Conservation (phyloP, 2,888 invertebrate species). For the Apeira syringaria region DNA sequence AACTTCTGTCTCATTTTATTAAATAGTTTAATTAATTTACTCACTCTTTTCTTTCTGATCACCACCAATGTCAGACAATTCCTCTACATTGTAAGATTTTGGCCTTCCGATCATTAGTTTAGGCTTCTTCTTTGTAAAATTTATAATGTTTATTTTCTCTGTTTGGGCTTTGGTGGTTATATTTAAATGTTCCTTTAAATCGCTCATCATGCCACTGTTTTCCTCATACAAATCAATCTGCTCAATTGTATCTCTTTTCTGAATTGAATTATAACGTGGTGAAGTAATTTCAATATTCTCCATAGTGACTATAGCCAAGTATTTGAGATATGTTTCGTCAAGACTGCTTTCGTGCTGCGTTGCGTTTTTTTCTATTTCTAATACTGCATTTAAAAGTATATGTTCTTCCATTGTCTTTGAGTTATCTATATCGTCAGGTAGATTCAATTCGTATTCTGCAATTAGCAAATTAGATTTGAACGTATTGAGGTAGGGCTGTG, state of each 20-base stretch:
- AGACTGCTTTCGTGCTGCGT: slow-evolving; percentile 51
- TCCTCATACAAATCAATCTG: slow-evolving; percentile 21
- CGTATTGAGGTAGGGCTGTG: slow-evolving; percentile 10
- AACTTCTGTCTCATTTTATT: slow-evolving; percentile 21
- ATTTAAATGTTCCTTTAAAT: not conserved
- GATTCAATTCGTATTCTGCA: slow-evolving; percentile 51
- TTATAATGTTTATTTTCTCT: slow-evolving; percentile 8
- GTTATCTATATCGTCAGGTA: slow-evolving; percentile 40
- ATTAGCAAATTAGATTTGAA: slow-evolving; percentile 35
- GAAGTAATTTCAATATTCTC: slow-evolving; percentile 35
- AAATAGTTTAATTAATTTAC: slow-evolving; percentile 34
- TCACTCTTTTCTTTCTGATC: slow-evolving; percentile 50
- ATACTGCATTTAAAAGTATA: slow-evolving; percentile 51
- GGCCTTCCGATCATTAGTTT: slow-evolving; percentile 55
- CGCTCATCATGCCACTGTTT: not conserved
- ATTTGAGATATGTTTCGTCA: slow-evolving; percentile 63
- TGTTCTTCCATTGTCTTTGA: slow-evolving; percentile 56
- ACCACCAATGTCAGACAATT: slow-evolving; percentile 41
- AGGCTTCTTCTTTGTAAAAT: slow-evolving; percentile 34
- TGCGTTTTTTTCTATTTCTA: slow-evolving; percentile 59
- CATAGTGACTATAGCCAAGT: slow-evolving; percentile 58
- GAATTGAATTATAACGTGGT: slow-evolving; percentile 39
- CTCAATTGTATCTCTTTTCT: slow-evolving; percentile 49
- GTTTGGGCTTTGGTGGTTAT: not conserved
- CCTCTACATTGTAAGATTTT: slow-evolving; percentile 60